These are phyloP conservation scores for Lucilia sericata DNA, from an alignment of 1,140 invertebrate species.

Conservation along the genomic window DNA sequence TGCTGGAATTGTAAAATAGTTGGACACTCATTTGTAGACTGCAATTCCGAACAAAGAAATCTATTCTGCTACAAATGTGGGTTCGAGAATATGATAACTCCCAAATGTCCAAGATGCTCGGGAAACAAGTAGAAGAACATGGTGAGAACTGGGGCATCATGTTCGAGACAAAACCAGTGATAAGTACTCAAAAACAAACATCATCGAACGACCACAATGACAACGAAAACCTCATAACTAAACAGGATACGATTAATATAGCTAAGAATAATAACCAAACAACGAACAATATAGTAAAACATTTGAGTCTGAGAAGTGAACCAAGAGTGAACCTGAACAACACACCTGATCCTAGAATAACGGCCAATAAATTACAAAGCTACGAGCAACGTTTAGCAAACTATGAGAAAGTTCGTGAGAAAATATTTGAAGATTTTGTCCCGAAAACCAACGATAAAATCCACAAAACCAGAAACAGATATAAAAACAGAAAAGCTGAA, in stretches of 20 bases:
- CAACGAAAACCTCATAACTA: background rate
- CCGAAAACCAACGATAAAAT: background rate
- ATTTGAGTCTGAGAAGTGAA: background rate
- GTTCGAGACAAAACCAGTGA: background rate
- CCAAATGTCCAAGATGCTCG: conserved; percentile 8
- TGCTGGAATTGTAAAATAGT: conserved; percentile 4
- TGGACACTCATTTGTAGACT: background rate
- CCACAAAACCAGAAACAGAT: background rate
- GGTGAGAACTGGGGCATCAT: background rate
- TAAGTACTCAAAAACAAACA: background rate
- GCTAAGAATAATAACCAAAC: background rate
- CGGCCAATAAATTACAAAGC: background rate
- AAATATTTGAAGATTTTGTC: background rate
- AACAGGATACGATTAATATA: background rate
- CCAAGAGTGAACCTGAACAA: background rate
- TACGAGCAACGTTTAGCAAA: background rate
- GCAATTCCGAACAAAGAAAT: background rate
- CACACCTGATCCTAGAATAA: background rate
- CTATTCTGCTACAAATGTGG: conserved; percentile 32
- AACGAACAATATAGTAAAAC: background rate
- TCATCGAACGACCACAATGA: background rate
- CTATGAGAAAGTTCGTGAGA: background rate
- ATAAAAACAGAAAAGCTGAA: background rate
- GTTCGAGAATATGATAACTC: background rate
- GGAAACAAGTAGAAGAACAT: conserved; percentile 20